Base-by-base conservation (phyloP, 2,797 vertebrate species). In the Chiloscyllium punctatum region DNA sequence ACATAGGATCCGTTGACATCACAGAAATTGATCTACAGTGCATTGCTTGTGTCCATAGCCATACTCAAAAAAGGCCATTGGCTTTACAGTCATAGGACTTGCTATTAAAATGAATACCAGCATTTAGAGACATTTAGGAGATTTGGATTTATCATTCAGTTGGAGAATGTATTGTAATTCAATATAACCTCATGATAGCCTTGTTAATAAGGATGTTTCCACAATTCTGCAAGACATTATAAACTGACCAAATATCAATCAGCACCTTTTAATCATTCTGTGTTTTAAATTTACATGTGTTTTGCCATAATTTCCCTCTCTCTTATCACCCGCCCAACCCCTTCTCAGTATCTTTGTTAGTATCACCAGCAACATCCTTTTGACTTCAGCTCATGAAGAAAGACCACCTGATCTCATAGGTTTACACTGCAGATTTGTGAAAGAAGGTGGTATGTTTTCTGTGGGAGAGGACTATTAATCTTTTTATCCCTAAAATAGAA, bases 1-100 rank as follows among this genome's bases (percentile, higher is more conserved):
- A 48, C 82, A 18, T 84, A 7, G 82, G 42, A 37, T 84, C 18
- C 37, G 25, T 21, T 23, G 82, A 84, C 82, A 84, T 84, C 82
- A 84, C 82, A 84, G 82, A 84, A 84, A 84, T 84, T 25, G 82
- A 84, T 84, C 82, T 84, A 84, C 25, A 21, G 42, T 84, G 82
- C 37, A 84, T 48, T 84, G 42, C 37, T 42, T 48, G 42, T 21
- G 21, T 84, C 21, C 82, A 84, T 37, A 48, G 42, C 82, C 48
- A 42, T 37, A 62, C 57, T 62, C 57, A 62, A 13, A 62, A 21
- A 84, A 84, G 16, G 9, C 37, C 37, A 48, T 7, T 4, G 21
- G 82, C 82, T 84, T 48, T 48, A 9, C 5, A 25, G 21, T 23
- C 82, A 48, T 37, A 6, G 42, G 82, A 37, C 82, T 84, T 84